Conservation (phyloP, 2,888 invertebrate species). For the Parasteatoda lunata region DNA sequence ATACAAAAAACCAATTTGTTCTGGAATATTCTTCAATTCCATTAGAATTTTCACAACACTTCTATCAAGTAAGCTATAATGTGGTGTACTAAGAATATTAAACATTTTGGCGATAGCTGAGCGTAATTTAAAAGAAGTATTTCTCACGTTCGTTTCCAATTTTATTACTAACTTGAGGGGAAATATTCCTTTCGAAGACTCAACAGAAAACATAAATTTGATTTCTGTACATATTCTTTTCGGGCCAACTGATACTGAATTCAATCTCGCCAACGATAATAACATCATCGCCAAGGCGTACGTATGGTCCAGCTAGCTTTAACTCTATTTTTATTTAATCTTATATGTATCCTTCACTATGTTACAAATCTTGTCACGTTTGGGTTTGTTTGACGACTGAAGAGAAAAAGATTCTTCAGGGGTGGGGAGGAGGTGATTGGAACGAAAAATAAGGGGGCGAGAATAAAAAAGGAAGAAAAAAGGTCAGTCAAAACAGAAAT, state of each 20-base stretch:
- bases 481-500: conserved; percentile 56
- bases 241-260: conserved; percentile 28
- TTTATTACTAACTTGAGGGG: background rate
- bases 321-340: conserved; percentile 51
- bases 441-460: background rate
- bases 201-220: conserved; percentile 33
- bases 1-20: too few relatives aligned
- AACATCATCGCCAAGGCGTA: conserved; percentile 21
- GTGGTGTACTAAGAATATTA: too few relatives aligned
- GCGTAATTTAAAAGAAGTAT: background rate
- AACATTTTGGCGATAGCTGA: too few relatives aligned
- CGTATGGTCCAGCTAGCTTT: conserved; percentile 4
- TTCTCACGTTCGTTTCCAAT: background rate
- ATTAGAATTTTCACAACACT: too few relatives aligned
- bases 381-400: conserved; percentile 45
- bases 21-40: too few relatives aligned
- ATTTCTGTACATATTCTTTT: conserved; percentile 43
- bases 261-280: conserved; percentile 52
- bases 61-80: too few relatives aligned
- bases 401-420: conserved; percentile 5
- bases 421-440: background rate
- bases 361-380: conserved; percentile 53
- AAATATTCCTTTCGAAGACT: background rate
- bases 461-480: conserved; percentile 6
- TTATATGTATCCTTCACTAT: conserved; percentile 41